phyloP scores from a whole-genome alignment of 2,797 vertebrate genomes.

The Sebastes vulpes region DNA sequence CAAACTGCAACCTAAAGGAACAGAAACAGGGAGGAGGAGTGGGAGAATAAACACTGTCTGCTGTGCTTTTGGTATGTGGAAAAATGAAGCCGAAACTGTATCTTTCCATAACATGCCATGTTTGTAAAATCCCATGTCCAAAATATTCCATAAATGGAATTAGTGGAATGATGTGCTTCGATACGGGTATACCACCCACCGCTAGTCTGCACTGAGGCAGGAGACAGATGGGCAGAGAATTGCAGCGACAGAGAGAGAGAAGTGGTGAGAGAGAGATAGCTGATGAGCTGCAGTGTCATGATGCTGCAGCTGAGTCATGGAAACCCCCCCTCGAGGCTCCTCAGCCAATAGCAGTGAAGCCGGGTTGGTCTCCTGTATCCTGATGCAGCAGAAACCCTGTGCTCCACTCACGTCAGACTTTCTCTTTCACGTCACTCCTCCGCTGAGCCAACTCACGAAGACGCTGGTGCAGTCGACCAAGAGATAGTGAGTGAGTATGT shows the following conservation, averaged over 20 bases:
- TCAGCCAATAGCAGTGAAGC: conserved; percentile 71
- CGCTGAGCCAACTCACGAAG: conserved; percentile 24
- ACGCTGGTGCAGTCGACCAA: conserved; percentile 58
- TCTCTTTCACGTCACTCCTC: conserved; percentile 42
- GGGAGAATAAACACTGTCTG: not conserved
- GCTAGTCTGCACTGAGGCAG: not conserved
- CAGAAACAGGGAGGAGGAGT: not conserved
- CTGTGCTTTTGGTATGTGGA: not conserved
- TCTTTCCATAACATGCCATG: not conserved
- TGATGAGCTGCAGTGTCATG: conserved; percentile 2
- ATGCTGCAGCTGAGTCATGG: conserved; percentile 79
- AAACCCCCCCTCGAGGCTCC: conserved; percentile 24
- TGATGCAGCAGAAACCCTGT: conserved; percentile 80
- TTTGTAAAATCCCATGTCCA: not conserved
- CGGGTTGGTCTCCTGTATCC: conserved; percentile 55
- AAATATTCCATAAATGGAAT: conserved; percentile 13
- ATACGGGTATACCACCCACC: not conserved
- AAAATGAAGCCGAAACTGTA: not conserved
- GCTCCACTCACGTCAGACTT: conserved; percentile 47
- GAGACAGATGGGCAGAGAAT: conserved; percentile 27
- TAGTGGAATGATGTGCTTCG: conserved; percentile 11
- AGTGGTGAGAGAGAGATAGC: conserved; percentile 12
- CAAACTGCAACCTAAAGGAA: not conserved
- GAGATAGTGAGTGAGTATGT: conserved; percentile 40
- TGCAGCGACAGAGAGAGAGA: not conserved